Conservation (phyloP, 2,888 invertebrate genomes). For the Deilephila elpenor region DNA sequence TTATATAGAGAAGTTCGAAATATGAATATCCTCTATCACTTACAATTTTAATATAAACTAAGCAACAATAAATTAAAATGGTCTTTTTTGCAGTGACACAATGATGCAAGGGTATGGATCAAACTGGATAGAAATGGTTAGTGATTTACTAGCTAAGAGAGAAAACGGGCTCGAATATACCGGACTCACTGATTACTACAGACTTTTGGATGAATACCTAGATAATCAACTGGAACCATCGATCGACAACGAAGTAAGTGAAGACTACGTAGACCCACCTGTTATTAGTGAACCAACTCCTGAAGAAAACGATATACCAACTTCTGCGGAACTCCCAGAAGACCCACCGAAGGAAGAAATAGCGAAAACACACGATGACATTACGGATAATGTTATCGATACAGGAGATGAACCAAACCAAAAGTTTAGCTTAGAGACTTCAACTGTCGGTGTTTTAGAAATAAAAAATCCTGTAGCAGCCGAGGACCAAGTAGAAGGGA, state of each 20-base stretch:
- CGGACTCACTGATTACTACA: constrained; percentile 83
- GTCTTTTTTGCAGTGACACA: constrained; percentile 60
- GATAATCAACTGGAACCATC: constrained; percentile 75
- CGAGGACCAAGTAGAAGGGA: constrained; percentile 59
- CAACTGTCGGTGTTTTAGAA: constrained; percentile 77
- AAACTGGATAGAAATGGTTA: constrained; percentile 79
- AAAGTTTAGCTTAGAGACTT: constrained; percentile 69
- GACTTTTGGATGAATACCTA: constrained; percentile 82
- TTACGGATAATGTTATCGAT: constrained; percentile 67
- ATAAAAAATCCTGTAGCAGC: constrained; percentile 72
- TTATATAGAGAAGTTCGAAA: not conserved
- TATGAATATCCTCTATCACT: not conserved
- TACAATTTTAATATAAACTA: not conserved
- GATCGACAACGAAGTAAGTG: constrained; percentile 51
- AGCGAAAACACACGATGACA: constrained; percentile 46
- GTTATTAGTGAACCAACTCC: constrained; percentile 49
- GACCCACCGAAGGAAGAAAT: constrained; percentile 36
- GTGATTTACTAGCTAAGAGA: constrained; percentile 74
- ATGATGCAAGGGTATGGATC: constrained; percentile 77
- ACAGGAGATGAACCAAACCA: constrained; percentile 62
- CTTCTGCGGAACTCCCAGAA: constrained; percentile 41
- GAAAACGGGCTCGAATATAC: constrained; percentile 79
- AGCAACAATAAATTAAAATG: not conserved
- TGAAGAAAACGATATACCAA: constrained; percentile 64
- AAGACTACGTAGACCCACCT: constrained; percentile 70